These are phyloP conservation scores for Smittia aterrima DNA, from an alignment of 2,888 invertebrate genomes.

Conservation along the genomic window DNA sequence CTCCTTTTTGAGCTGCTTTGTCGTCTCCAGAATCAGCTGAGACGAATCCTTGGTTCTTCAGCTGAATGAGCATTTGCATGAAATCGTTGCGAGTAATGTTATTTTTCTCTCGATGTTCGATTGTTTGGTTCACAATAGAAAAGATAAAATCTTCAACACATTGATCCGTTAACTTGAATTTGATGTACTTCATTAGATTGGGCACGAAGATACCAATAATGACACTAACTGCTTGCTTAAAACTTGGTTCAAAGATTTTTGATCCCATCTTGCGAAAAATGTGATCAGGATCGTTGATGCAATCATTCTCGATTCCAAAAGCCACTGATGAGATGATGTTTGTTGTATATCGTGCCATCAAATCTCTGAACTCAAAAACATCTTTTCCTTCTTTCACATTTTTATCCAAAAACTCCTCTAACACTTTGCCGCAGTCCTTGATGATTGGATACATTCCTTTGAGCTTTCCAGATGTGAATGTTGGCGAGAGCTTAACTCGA, in stretches of 20 bases:
- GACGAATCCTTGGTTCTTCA: conserved; percentile 45
- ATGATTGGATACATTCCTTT: conserved; percentile 61
- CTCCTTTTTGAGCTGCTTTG: neutral
- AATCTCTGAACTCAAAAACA: conserved; percentile 51
- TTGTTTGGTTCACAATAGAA: conserved; percentile 47
- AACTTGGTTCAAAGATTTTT: conserved; percentile 45
- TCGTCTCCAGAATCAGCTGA: neutral
- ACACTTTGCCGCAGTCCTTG: conserved; percentile 56
- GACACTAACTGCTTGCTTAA: conserved; percentile 44
- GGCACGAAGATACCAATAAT: conserved; percentile 44
- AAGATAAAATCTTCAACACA: conserved; percentile 48
- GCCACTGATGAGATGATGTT: conserved; percentile 50
- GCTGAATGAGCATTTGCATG: conserved; percentile 48
- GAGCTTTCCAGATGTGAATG: conserved; percentile 63
- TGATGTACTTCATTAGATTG: conserved; percentile 42
- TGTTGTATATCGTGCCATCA: conserved; percentile 49
- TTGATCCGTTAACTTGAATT: conserved; percentile 44
- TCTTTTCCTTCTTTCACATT: conserved; percentile 49
- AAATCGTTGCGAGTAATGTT: conserved; percentile 49
- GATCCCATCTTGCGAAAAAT: conserved; percentile 46
- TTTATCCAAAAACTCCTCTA: conserved; percentile 52
- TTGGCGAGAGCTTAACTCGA: conserved; percentile 60
- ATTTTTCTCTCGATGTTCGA: conserved; percentile 47
- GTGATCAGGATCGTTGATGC: conserved; percentile 45
- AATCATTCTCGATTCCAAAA: conserved; percentile 48